A percentile compares a stretch with the other conserved stretches of the same genome.
Conservation (phyloP, 2,888 invertebrate genomes). For the Meteorus colon region DNA sequence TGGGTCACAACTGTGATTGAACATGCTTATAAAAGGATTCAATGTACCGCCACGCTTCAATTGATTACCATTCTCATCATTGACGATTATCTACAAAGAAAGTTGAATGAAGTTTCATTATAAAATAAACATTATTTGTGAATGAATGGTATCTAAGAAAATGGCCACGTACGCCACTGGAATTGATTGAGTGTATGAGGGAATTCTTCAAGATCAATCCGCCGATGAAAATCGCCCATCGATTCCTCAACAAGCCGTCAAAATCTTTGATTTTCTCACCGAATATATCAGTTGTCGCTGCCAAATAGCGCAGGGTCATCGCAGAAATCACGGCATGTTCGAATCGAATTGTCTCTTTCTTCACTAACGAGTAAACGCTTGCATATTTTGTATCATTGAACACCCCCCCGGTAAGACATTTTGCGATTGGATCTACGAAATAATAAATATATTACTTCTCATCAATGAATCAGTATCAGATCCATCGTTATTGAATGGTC, state of each 20-base stretch:
- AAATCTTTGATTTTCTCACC: neutral
- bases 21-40: neutral
- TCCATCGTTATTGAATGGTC: neutral
- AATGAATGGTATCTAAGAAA: too few relatives aligned
- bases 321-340: neutral
- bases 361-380: constrained; percentile 3
- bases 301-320: neutral
- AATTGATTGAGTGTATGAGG: neutral
- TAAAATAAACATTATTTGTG: too few relatives aligned
- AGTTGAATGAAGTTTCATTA: neutral
- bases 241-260: neutral
- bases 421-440: neutral
- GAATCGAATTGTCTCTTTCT: neutral
- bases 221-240: neutral
- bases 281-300: neutral
- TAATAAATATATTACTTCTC: neutral
- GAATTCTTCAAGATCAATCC: neutral
- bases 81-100: neutral
- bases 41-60: neutral
- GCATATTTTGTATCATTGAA: constrained; percentile 13
- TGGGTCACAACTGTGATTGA: constrained; percentile 8
- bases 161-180: neutral
- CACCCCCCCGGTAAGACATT: neutral
- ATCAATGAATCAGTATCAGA: neutral
- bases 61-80: neutral